These are phyloP conservation scores for Calephelis perditalis DNA, from an alignment of 2,888 invertebrate species.

Conservation along the genomic window DNA sequence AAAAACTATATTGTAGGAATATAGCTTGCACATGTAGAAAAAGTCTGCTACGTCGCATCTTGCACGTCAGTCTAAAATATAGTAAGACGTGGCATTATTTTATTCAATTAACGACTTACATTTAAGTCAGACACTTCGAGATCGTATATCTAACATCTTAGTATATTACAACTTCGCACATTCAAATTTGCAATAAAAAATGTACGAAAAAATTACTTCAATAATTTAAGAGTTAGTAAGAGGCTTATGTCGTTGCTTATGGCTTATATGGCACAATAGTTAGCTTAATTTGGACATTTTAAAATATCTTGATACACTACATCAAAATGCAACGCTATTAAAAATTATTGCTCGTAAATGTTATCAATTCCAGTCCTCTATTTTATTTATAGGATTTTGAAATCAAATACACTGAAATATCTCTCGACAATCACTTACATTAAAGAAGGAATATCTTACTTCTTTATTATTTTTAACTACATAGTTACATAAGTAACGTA, in stretches of 20 bases:
- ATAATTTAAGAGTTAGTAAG: too few relatives aligned
- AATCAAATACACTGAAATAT: not conserved
- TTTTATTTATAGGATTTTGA: not conserved
- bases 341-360: constrained; percentile 15
- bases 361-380: constrained; percentile 14
- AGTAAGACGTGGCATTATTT: too few relatives aligned
- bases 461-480: not conserved
- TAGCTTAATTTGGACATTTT: constrained; percentile 3
- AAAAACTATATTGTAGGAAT: too few relatives aligned
- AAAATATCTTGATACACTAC: not conserved
- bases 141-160: too few relatives aligned
- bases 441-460: not conserved
- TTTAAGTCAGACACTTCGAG: too few relatives aligned
- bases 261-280: constrained; percentile 17
- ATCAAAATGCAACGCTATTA: constrained; percentile 13
- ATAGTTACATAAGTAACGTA: not conserved
- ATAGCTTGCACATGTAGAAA: too few relatives aligned
- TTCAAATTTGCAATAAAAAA: too few relatives aligned
- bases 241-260: not conserved
- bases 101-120: too few relatives aligned
- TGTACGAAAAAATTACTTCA: too few relatives aligned
- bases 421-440: not conserved
- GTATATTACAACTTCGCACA: too few relatives aligned
- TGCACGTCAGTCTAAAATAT: too few relatives aligned
- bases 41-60: too few relatives aligned